Evolutionary conservation across 2,888 invertebrate species (phyloP).

Genomic region (Sinotaia quadrata): DNA sequence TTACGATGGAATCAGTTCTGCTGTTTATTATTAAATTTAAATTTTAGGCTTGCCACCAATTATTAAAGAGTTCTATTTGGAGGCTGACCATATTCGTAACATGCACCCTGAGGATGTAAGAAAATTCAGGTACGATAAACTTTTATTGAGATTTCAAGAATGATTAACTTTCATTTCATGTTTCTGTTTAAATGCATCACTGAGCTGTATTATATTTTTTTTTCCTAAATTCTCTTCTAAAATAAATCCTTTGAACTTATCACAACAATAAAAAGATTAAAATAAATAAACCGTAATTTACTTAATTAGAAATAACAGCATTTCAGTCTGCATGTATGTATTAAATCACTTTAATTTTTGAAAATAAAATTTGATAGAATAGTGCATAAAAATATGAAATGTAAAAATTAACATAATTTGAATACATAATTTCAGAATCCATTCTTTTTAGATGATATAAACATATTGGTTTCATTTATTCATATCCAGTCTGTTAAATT

Average conservation of each 20-base stretch:
- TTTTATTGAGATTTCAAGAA: not conserved
- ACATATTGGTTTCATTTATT: too few relatives aligned
- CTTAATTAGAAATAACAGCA: too few relatives aligned
- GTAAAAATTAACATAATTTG: not conserved
- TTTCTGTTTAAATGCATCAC: not conserved
- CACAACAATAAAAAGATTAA: too few relatives aligned
- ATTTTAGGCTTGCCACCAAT: conserved; percentile 77
- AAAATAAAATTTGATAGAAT: not conserved
- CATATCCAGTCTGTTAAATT: too few relatives aligned
- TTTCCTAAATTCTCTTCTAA: too few relatives aligned
- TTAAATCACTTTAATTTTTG: too few relatives aligned
- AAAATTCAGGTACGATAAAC: conserved; percentile 74
- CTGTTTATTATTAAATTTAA: too few relatives aligned
- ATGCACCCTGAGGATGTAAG: conserved; percentile 79
- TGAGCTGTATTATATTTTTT: not conserved
- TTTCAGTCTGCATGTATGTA: too few relatives aligned
- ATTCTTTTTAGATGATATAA: not conserved
- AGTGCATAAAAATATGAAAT: not conserved
- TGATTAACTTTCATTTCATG: not conserved
- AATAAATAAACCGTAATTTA: too few relatives aligned
- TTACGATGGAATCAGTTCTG: too few relatives aligned
- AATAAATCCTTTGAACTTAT: too few relatives aligned
- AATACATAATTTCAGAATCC: not conserved
- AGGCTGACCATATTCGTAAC: conserved; percentile 80
- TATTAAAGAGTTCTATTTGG: conserved; percentile 86